Base-by-base conservation (phyloP, 1,140 invertebrate genomes). In the Microplitis demolitor region DNA sequence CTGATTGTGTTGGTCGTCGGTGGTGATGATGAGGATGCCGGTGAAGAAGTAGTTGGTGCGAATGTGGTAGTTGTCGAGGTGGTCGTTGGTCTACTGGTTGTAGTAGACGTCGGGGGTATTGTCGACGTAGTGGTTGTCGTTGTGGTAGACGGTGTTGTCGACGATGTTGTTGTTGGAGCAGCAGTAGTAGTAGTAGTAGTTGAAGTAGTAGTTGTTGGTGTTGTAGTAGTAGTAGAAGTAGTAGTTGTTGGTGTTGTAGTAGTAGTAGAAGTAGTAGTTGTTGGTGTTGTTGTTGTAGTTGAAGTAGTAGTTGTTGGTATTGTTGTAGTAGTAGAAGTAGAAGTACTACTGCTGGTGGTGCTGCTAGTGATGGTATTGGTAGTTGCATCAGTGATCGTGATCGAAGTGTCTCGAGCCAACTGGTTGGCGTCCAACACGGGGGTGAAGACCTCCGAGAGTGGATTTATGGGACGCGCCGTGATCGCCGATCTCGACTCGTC, bases 381-480 rank as follows among this genome's bases (percentile, higher is more conserved):
- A 63, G 70, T 24, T 33, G 62, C 69, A 58, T 35, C 53, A 50
- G 76, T 78, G 56, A 69, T 75, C 51, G 73, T 64, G 71, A 66
- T 63, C 67, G 63, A 73, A 63, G 73, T 67, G 71, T 69, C 68
- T 66, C 56, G 61, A 14, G 45, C 64, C 61, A 67, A 56, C 50
- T 58, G 62, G 33, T 56, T 63, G 64, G 37, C 69, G 67, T 75
- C 64, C 13, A 78, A 73, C 56, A 74, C 50, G 4, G 84, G 85
- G 39, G 78, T 81, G 71, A 84, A 84, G n/a, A 85, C 64, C 61
- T 85, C 79, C 16, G 79, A 76, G n/a, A 81, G 78, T 6, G 83
- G 79, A 73, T 74, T 82, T 51, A 83, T 24, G 11, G 85, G 79
- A 4, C 76, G 72, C 13, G 76, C 31, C 67, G 72, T 74, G 37